These are phyloP conservation scores for Azorinus chamasolen DNA, from an alignment of 2,888 invertebrate genomes.

Conservation along the genomic window DNA sequence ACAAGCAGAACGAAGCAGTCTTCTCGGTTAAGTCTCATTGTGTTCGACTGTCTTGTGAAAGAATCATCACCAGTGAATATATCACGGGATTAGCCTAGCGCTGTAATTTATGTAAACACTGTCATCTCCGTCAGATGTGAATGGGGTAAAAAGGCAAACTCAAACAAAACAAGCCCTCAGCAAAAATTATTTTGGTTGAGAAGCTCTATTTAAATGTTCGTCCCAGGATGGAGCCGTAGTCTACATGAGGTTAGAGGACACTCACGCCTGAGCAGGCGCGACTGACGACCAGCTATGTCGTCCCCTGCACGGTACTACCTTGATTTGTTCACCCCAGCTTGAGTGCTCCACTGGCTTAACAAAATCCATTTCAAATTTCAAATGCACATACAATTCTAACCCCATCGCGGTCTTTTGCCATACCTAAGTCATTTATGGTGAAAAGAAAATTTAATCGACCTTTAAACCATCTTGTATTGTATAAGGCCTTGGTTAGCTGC, in stretches of 20 bases:
- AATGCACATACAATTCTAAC: conserved; percentile 9
- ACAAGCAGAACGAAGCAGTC: no score
- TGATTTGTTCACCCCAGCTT: conserved; percentile 40
- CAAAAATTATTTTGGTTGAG: conserved; percentile 37
- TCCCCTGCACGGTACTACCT: conserved; percentile 22
- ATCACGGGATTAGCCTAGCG: no score
- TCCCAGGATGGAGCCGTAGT: conserved; percentile 27
- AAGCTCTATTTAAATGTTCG: conserved; percentile 21
- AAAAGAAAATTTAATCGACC: not conserved
- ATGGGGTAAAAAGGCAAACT: no score
- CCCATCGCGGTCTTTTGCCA: not conserved
- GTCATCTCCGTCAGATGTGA: no score
- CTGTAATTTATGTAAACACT: no score
- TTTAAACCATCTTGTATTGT: not conserved
- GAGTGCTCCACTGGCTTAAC: conserved; percentile 34
- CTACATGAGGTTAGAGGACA: conserved; percentile 26
- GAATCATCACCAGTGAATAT: no score
- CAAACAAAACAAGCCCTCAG: conserved; percentile 17
- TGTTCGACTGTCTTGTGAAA: no score
- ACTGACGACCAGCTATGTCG: conserved; percentile 14
- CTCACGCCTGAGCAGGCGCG: conserved; percentile 15
- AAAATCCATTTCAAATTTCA: conserved; percentile 20
- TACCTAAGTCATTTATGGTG: not conserved
- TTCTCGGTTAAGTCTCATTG: no score
- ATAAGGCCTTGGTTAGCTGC: no score